Evolutionary conservation across 2,797 vertebrate species (phyloP).

Genomic region (Craterocephalus amniculus): DNA sequence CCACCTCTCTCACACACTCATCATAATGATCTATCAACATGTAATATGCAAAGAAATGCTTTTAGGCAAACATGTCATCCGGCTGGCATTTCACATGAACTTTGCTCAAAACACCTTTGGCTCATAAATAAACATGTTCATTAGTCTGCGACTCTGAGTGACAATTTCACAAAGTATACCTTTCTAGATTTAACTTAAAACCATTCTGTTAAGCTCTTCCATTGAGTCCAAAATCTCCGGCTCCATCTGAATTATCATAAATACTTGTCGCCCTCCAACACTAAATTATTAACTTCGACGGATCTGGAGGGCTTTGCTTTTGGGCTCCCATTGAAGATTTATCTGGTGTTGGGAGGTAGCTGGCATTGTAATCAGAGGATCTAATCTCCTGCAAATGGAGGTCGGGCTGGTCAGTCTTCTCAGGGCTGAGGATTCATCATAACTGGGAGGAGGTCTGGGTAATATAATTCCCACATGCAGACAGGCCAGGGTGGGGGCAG

Average conservation of each 20-base stretch:
- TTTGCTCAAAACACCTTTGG: constrained; percentile 35
- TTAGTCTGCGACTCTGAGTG: constrained; percentile 22
- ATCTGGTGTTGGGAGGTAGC: constrained; percentile 81
- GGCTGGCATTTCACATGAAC: constrained; percentile 57
- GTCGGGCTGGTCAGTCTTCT: constrained; percentile 74
- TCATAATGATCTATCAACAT: constrained; percentile 55
- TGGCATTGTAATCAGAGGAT: constrained; percentile 83
- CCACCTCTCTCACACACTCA: constrained; percentile 15
- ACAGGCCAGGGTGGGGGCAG: constrained; percentile 43
- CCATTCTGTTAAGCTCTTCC: constrained; percentile 57
- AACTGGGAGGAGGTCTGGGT: constrained; percentile 72
- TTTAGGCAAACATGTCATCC: constrained; percentile 63
- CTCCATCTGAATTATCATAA: constrained; percentile 74
- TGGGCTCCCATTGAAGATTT: constrained; percentile 80
- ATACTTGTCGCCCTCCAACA: constrained; percentile 65
- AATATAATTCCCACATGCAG: constrained; percentile 74
- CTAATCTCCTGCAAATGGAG: constrained; percentile 84
- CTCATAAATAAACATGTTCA: constrained; percentile 47
- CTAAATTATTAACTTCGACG: constrained; percentile 84
- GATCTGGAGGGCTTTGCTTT: constrained; percentile 78
- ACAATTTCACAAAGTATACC: too few species aligned
- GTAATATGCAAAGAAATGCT: constrained; percentile 55
- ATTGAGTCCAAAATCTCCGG: constrained; percentile 49
- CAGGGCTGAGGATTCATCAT: constrained; percentile 81
- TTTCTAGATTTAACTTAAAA: constrained; percentile 57